phyloP scores from a whole-genome alignment of 30 jellyfish, hydroid and myxozoan species.

The Rhopilema esculentum region DNA sequence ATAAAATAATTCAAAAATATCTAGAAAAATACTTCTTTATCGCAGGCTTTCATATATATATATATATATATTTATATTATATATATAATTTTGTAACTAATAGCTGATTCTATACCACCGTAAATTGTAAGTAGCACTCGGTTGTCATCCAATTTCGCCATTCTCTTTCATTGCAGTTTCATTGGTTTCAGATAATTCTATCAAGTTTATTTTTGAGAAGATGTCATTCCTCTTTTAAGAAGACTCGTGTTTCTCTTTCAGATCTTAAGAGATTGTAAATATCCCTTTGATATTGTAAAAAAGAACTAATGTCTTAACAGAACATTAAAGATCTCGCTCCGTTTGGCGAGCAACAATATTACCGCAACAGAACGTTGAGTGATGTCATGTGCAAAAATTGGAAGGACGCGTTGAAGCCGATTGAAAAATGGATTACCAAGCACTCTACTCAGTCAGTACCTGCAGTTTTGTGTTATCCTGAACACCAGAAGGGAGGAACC shows the following conservation, averaged over 20 bases:
- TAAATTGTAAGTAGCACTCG: not conserved
- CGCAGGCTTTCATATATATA: constrained; percentile 19
- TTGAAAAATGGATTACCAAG: no score
- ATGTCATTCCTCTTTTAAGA: no score
- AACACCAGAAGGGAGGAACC: no score
- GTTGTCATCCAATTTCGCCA: no score
- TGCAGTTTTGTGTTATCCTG: no score
- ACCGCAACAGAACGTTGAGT: not conserved
- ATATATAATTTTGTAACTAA: not conserved
- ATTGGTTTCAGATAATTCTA: no score
- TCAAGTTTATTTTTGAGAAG: no score
- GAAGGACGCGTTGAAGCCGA: not conserved
- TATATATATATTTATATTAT: constrained; percentile 25
- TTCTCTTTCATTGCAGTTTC: no score
- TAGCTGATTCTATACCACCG: constrained; percentile 26
- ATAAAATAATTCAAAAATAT: constrained; percentile 33
- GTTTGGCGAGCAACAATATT: not conserved
- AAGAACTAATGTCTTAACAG: not conserved
- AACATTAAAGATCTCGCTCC: not conserved
- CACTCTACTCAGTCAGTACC: no score
- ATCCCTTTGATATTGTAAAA: constrained; percentile 31
- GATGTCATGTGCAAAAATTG: not conserved
- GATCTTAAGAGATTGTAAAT: constrained; percentile 40
- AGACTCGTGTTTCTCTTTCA: not conserved
- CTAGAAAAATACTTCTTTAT: constrained; percentile 42